phyloP scores from a whole-genome alignment of 1,140 invertebrate genomes.

The Drosophila insularis region DNA sequence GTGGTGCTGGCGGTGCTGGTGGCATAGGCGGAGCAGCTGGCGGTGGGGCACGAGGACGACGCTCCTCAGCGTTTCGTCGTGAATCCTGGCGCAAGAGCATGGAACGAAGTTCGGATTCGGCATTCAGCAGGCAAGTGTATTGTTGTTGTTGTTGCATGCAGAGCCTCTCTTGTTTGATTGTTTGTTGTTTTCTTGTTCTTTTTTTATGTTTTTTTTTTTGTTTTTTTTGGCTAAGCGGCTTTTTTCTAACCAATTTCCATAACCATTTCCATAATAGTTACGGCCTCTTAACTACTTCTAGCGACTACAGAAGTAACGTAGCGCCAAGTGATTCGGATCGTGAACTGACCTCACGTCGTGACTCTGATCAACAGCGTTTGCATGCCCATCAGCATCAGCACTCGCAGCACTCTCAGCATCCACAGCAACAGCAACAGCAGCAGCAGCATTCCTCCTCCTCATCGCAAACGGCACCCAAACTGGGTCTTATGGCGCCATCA shows the following conservation, averaged over 20 bases:
- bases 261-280: conserved; percentile 82
- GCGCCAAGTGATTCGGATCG: conserved; percentile 94
- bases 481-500: conserved; percentile 87
- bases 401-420: conserved; percentile 30
- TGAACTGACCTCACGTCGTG: conserved; percentile 88
- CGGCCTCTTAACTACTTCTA: conserved; percentile 85
- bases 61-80: conserved; percentile 87
- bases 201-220: too few species aligned
- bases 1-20: conserved; percentile 32
- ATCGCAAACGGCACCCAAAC: conserved; percentile 83
- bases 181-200: neutral
- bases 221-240: conserved; percentile 5
- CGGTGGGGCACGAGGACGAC: conserved; percentile 66
- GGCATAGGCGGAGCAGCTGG: conserved; percentile 31
- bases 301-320: conserved; percentile 95
- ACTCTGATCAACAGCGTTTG: conserved; percentile 83
- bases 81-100: conserved; percentile 95
- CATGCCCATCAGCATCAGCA: conserved; percentile 42
- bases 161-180: neutral
- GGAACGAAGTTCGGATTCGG: conserved; percentile 95
- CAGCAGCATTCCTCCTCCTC: neutral
- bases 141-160: conserved; percentile 17
- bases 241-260: conserved; percentile 50
- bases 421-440: conserved; percentile 9
- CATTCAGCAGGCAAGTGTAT: conserved; percentile 91